phyloP scores from a whole-genome alignment of 2,797 vertebrate genomes.

The Poecilia picta region DNA sequence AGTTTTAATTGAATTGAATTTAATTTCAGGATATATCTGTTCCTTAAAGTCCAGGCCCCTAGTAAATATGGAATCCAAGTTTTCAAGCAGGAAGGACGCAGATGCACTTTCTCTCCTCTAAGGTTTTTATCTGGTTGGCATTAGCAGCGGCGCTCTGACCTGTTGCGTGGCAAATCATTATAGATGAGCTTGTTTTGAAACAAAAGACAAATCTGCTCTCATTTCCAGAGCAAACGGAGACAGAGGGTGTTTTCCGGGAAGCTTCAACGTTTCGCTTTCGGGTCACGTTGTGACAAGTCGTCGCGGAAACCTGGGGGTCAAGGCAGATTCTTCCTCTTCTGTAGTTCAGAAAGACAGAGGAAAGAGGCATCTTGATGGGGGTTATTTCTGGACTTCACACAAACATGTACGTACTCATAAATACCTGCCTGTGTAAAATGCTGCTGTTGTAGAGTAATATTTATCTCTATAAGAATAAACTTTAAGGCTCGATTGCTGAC shows the following conservation, averaged over 20 bases:
- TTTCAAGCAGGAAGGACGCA: not conserved
- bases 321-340: conserved; percentile 49
- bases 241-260: conserved; percentile 51
- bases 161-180: not conserved
- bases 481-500: not conserved
- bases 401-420: conserved; percentile 10
- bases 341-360: conserved; percentile 53
- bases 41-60: too few species aligned
- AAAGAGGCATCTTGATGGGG: conserved; percentile 39
- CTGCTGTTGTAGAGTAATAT: not conserved
- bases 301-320: conserved; percentile 48
- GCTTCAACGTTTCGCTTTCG: conserved; percentile 28
- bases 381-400: conserved; percentile 66
- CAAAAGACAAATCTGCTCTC: conserved; percentile 15
- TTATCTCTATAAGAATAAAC: not conserved
- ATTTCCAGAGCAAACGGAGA: conserved; percentile 20
- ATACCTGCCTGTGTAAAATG: conserved; percentile 22
- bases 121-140: conserved; percentile 6
- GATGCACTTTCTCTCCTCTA: not conserved
- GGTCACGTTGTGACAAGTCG: conserved; percentile 45
- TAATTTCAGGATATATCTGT: too few species aligned
- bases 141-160: not conserved
- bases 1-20: too few species aligned
- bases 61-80: not conserved
- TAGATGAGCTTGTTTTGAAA: conserved; percentile 23